A percentile compares a stretch with the other conserved stretches of the same genome.
Conservation (phyloP, 2,888 invertebrate species). For the Aphidoletes aphidimyza region DNA sequence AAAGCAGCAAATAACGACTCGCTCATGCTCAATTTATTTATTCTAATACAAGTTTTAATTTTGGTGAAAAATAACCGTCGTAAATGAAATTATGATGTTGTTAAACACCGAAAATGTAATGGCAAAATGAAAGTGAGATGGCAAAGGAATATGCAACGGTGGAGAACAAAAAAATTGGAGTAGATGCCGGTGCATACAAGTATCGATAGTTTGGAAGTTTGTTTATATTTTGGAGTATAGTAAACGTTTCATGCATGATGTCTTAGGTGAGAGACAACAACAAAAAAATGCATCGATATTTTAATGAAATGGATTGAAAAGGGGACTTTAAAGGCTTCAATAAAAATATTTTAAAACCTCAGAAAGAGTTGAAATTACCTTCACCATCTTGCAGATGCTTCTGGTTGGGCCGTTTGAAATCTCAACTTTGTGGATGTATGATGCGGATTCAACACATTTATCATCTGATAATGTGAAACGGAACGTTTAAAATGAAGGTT, state of each 20-base stretch:
- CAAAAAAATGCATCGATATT: too few relatives aligned
- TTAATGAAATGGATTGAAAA: too few relatives aligned
- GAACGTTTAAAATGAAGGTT: too few relatives aligned
- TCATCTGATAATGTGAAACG: too few relatives aligned
- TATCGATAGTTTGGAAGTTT: not conserved
- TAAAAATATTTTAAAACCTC: too few relatives aligned
- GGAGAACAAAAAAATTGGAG: not conserved
- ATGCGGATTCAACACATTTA: too few relatives aligned
- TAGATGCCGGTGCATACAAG: not conserved
- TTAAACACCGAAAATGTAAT: not conserved
- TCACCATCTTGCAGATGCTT: too few relatives aligned
- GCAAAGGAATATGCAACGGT: not conserved
- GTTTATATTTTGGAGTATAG: not conserved
- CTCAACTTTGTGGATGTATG: too few relatives aligned
- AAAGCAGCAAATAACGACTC: constrained; percentile 24
- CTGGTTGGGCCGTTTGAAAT: too few relatives aligned
- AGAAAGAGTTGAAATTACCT: too few relatives aligned
- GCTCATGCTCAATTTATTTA: constrained; percentile 35
- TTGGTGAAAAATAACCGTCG: constrained; percentile 5
- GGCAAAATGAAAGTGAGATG: not conserved
- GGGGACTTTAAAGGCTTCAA: too few relatives aligned
- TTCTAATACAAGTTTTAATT: constrained; percentile 49
- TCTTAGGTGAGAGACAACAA: too few relatives aligned
- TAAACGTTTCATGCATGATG: not conserved
- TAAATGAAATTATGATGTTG: constrained; percentile 47